phyloP scores from a whole-genome alignment of 2,113 vertebrate species.

The Ascaphus truei region DNA sequence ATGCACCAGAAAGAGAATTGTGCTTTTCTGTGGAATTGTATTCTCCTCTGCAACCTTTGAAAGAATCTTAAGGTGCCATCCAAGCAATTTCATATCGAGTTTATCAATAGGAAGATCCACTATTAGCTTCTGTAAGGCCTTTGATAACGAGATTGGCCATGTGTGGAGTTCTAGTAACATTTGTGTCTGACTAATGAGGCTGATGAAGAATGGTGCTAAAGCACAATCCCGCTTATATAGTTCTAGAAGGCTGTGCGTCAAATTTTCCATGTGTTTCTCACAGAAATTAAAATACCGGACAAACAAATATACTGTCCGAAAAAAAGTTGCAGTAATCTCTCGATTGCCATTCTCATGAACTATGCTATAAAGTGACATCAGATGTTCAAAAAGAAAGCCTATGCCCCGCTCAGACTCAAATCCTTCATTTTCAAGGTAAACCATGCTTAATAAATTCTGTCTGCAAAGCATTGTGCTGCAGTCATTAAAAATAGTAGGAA shows the following conservation, averaged over 20 bases:
- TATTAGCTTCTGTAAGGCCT: slow-evolving; percentile 58
- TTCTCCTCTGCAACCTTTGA: slow-evolving; percentile 65
- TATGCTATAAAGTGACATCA: slow-evolving; percentile 60
- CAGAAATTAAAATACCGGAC: slow-evolving; percentile 60
- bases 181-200: slow-evolving; percentile 63
- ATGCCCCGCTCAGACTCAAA: slow-evolving; percentile 56
- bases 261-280: slow-evolving; percentile 41
- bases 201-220: slow-evolving; percentile 74
- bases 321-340: slow-evolving; percentile 65
- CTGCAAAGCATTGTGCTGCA: slow-evolving; percentile 67
- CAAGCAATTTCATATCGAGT: slow-evolving; percentile 50
- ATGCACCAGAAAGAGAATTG: slow-evolving; percentile 58
- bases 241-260: slow-evolving; percentile 56
- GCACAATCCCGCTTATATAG: slow-evolving; percentile 65
- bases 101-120: slow-evolving; percentile 41
- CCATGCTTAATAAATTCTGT: slow-evolving; percentile 71
- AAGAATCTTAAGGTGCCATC: slow-evolving; percentile 73
- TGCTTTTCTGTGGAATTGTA: slow-evolving; percentile 51
- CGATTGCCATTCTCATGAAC: slow-evolving; percentile 54
- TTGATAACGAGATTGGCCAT: slow-evolving; percentile 60
- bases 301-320: slow-evolving; percentile 72
- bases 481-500: slow-evolving; percentile 76
- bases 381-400: slow-evolving; percentile 63
- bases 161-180: slow-evolving; percentile 49
- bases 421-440: slow-evolving; percentile 66